phyloP scores from a whole-genome alignment of 2,797 vertebrate genomes.

The Orientallactaga sibirica region DNA sequence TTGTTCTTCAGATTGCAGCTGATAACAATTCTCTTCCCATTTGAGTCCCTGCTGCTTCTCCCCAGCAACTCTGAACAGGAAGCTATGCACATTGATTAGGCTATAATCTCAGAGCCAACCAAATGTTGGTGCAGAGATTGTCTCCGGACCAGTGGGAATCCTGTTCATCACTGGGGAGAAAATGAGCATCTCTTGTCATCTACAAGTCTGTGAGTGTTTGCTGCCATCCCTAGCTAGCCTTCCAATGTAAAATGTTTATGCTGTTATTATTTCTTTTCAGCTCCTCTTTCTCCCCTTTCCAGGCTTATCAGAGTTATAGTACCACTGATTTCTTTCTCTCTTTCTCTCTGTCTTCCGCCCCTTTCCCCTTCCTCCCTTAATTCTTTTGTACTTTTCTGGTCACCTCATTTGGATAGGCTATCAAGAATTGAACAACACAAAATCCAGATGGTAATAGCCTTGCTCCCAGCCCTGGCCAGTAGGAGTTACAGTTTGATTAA shows the following conservation, averaged over 20 bases:
- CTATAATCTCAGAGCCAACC: background rate
- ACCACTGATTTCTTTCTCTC: background rate
- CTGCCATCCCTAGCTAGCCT: background rate
- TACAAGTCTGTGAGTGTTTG: constrained; percentile 18
- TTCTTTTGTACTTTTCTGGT: constrained; percentile 17
- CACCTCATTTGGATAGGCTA: constrained; percentile 9
- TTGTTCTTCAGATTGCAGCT: constrained; percentile 15
- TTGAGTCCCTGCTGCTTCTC: constrained; percentile 33
- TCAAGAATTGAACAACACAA: constrained; percentile 51
- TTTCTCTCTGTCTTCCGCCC: background rate
- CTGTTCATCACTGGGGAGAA: background rate
- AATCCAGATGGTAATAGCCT: constrained; percentile 43
- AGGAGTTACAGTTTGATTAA: constrained; percentile 61
- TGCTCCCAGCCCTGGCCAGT: constrained; percentile 29
- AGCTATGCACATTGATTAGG: constrained; percentile 19
- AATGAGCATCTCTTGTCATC: constrained; percentile 34
- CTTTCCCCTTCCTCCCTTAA: constrained; percentile 13
- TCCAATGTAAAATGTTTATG: background rate
- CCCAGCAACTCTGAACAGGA: constrained; percentile 36
- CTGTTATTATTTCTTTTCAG: constrained; percentile 45
- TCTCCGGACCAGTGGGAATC: constrained; percentile 11
- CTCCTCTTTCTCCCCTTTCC: background rate
- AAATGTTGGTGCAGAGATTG: constrained; percentile 41
- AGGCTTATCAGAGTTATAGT: constrained; percentile 6
- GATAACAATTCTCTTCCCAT: constrained; percentile 38